Evolutionary conservation across 2,888 invertebrate genomes (phyloP), one percentile per base, ranked within the genome.

Genomic region (Brenthis hecate): DNA sequence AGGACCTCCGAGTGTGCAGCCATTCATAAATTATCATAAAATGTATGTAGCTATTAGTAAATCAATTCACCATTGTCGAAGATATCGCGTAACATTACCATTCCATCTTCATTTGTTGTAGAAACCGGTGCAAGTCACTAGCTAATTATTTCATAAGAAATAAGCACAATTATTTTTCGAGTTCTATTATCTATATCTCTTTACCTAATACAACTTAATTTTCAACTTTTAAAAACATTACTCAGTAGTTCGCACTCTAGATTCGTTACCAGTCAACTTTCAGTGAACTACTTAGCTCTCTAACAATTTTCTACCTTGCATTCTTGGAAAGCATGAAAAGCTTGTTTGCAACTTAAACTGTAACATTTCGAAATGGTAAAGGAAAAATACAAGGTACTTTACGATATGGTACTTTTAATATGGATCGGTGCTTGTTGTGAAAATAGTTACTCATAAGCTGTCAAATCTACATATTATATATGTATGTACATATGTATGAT

Each of bases 271-370:
- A 28, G 60, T 60, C n/a, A 50, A 50, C 28, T 50, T 60, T 23
- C n/a, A 50, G 28, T 60, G 50, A 60, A 50, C 50, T 50, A 60
- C 50, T 60, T 50, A 60, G 60, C 60, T 60, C 28, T 60, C 50
- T 60, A 16, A 5, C 60, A 60, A 60, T 48, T 50, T 60, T 28
- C n/a, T 60, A 60, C 16, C 48, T 58, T 23, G 47, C 47, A 48
- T 48, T 48, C 47, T 60, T 50, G 2, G n/a, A 58, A 48, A 28
- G 50, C 60, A 60, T 50, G 60, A 28, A 60, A 60, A 50, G 50
- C 11, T n/a, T 60, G 50, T 50, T 60, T 28, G 19, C 50, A 50
- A 60, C 50, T 28, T 48, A 23, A 48, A n/a, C 16, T 58, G 58
- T 48, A 48, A 48, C 48, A 48, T 48, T 58, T n/a, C 28, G 23